Percentiles rank a stretch among this genome's conserved stretches.
These are phyloP conservation scores for Volucella inanis DNA, from an alignment of 2,888 invertebrate genomes.

Conservation along the genomic window DNA sequence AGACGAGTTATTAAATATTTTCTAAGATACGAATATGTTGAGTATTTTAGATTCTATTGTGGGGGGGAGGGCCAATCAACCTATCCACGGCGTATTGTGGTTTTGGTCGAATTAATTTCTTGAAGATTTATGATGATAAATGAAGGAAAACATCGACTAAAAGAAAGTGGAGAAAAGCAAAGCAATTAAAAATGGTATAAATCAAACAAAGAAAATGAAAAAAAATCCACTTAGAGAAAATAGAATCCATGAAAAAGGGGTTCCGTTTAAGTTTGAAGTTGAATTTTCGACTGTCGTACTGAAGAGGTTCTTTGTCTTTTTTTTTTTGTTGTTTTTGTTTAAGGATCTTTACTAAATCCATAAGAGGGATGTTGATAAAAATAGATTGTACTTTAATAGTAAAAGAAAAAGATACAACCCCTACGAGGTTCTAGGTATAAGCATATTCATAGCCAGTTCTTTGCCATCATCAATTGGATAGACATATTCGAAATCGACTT, in stretches of 20 bases:
- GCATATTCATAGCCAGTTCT: constrained; percentile 50
- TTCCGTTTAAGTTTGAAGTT: constrained; percentile 40
- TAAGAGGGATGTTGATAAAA: constrained; percentile 65
- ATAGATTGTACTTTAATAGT: constrained; percentile 63
- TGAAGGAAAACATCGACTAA: constrained; percentile 68
- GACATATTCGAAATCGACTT: constrained; percentile 72
- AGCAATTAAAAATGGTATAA: constrained; percentile 74
- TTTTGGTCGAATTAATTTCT: constrained; percentile 66
- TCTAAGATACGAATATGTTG: constrained; percentile 19
- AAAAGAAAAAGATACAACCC: constrained; percentile 28
- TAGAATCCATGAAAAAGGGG: constrained; percentile 57
- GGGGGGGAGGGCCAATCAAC: constrained; percentile 40
- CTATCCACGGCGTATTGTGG: constrained; percentile 63
- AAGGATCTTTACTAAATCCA: constrained; percentile 49
- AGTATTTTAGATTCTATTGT: constrained; percentile 13
- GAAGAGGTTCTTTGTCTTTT: constrained; percentile 43
- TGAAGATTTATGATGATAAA: constrained; percentile 71
- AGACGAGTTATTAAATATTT: constrained; percentile 72
- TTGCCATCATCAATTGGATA: constrained; percentile 70
- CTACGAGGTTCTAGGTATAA: constrained; percentile 35
- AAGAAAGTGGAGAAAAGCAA: constrained; percentile 73
- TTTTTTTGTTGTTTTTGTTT: neutral
- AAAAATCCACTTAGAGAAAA: constrained; percentile 64
- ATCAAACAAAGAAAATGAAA: constrained; percentile 39
- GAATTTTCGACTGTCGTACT: neutral